phyloP scores from a whole-genome alignment of 2,888 invertebrate genomes.

The Acanthosepion pharaonis region DNA sequence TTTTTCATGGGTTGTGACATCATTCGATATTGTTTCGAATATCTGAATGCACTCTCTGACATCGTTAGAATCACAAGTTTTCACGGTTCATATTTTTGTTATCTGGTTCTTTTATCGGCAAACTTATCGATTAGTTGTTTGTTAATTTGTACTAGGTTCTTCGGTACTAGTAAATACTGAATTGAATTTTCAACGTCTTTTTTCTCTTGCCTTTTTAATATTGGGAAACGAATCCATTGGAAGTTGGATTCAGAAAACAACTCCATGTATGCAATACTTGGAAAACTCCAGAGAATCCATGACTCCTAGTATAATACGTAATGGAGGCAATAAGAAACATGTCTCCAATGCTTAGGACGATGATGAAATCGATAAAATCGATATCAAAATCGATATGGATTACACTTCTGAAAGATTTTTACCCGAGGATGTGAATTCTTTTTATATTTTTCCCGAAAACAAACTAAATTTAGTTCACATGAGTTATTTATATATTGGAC shows the following conservation, averaged over 20 bases:
- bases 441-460: neutral
- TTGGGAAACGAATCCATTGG: neutral
- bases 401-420: neutral
- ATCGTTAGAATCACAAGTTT: too few relatives aligned
- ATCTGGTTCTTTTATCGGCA: too few relatives aligned
- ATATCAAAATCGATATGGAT: neutral
- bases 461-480: neutral
- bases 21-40: too few relatives aligned
- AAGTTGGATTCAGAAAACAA: neutral
- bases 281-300: neutral
- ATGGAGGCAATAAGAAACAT: neutral
- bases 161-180: too few relatives aligned
- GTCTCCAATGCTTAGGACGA: neutral
- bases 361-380: neutral
- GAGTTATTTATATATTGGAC: neutral
- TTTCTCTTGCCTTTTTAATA: neutral
- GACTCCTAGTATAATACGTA: neutral
- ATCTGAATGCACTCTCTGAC: too few relatives aligned
- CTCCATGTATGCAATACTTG: neutral
- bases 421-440: neutral
- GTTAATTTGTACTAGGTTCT: too few relatives aligned
- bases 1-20: too few relatives aligned
- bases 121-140: too few relatives aligned
- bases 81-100: too few relatives aligned
- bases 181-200: neutral